phyloP scores from a whole-genome alignment of 2,113 vertebrate genomes.

The Sinocyclocheilus grahami region DNA sequence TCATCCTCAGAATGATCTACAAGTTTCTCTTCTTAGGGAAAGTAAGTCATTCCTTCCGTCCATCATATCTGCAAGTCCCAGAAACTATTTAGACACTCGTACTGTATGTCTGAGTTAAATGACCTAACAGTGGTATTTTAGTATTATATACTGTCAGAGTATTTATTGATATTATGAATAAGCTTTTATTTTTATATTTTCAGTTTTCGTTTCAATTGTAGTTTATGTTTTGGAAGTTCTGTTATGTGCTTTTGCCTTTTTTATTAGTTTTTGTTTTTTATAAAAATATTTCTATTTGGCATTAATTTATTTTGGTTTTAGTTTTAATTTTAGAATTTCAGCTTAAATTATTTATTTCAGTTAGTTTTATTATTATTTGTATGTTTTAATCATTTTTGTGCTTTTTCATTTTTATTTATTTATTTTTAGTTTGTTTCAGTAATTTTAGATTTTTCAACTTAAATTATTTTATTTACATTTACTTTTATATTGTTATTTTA shows the following conservation, averaged over 20 bases:
- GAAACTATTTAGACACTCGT: neutral
- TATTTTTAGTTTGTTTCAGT: neutral
- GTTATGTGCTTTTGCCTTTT: neutral
- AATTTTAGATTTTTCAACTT: neutral
- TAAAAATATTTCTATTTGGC: neutral
- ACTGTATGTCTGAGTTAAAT: too few relatives aligned
- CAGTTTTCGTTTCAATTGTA: neutral
- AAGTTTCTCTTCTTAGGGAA: conserved; percentile 80
- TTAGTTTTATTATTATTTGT: neutral
- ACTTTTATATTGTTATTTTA: neutral
- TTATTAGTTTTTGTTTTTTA: too few relatives aligned
- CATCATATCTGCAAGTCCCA: neutral
- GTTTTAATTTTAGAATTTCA: neutral
- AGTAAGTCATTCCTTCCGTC: conserved; percentile 69
- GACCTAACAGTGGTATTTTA: neutral
- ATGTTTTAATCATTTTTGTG: neutral
- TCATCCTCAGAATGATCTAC: conserved; percentile 87
- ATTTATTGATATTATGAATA: neutral
- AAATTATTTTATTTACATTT: neutral
- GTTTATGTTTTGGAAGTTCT: neutral
- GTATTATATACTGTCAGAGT: neutral
- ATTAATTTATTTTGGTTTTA: neutral
- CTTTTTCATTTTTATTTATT: neutral
- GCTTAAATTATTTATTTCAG: neutral
- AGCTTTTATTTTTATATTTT: neutral